Evolutionary conservation across 2,888 invertebrate species (phyloP), one percentile per base, ranked within the genome.

Genomic region (Brachylomia viminalis): DNA sequence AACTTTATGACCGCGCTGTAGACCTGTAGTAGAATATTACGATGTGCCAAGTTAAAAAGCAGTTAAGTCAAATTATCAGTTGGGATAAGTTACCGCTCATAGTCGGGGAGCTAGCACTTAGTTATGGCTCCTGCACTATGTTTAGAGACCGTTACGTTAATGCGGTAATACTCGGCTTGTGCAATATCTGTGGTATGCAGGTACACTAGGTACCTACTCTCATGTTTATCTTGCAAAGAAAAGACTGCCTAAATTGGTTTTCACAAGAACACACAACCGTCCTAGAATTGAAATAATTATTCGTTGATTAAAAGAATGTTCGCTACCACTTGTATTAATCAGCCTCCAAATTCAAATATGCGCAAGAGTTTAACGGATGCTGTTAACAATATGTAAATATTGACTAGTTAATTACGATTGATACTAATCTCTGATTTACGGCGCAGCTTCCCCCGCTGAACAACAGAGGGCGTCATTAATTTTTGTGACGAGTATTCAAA

Each of bases 391-490:
- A 83, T 80, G 79, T 89, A 81, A 83, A 89, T 87, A 85, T 88
- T 80, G 80, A 79, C 72, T 79, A 45, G 79, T 89, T 89, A 89
- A 89, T 88, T 88, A 89, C 82, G 79, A 89, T 83, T 76, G 82
- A 88, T 87, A 79, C 61, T 87, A 89, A 87, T 87, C 87, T 84
- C 49, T 86, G 80, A 89, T 86, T 86, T 86, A 88, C 79, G 80
- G 59, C 74, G n/a, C 5, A 33, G 42, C 54, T 70, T 67, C 76
- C 75, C 78, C 68, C n/a, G 47, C 65, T 30, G 67, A 71, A 75
- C 85, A 75, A 85, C 82, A 79, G 78, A 72, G 72, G 71, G 75
- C 69, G 80, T 72, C 78, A 85, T 86, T 86, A 83, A 88, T 87
- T 75, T 83, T 65, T 80, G 82, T 84, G 89, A 85, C 86, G 80